These are phyloP conservation scores for Drosophila auraria DNA, from an alignment of 1,140 invertebrate species.

Conservation along the genomic window DNA sequence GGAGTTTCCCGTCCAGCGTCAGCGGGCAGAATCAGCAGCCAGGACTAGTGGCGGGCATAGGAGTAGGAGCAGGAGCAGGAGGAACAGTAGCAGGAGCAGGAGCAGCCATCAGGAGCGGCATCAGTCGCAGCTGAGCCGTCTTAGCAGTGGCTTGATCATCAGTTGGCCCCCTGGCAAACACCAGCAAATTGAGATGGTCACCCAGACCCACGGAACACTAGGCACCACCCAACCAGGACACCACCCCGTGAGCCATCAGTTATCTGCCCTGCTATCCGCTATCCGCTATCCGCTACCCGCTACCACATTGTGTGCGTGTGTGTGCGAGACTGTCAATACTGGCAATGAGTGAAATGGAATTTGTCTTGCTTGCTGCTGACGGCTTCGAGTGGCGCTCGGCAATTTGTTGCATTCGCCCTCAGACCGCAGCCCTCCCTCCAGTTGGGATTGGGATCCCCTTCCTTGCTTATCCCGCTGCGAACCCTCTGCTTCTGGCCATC, in stretches of 20 bases:
- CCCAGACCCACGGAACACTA: background rate
- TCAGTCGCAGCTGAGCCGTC: conserved; percentile 35
- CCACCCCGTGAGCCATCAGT: conserved; percentile 8
- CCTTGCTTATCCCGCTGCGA: background rate
- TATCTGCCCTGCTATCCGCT: background rate
- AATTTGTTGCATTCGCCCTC: conserved; percentile 57
- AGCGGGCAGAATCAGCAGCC: conserved; percentile 1
- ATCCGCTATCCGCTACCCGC: background rate
- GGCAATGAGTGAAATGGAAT: conserved; percentile 78
- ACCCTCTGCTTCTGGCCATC: conserved; percentile 13
- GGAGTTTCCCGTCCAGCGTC: conserved; percentile 32
- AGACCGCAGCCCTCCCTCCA: conserved; percentile 4
- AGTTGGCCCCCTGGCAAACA: conserved; percentile 59
- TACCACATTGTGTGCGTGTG: conserved; percentile 18
- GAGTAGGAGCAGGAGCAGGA: conserved; percentile 10
- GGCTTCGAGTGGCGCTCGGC: conserved; percentile 50
- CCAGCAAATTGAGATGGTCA: conserved; percentile 44
- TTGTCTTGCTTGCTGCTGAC: conserved; percentile 75
- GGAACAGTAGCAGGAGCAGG: background rate
- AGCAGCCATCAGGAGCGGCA: conserved; percentile 31
- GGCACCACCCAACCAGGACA: background rate
- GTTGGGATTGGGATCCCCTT: conserved; percentile 6
- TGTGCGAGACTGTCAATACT: conserved; percentile 70
- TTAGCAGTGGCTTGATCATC: conserved; percentile 59
- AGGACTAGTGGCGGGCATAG: conserved; percentile 6